Evolutionary conservation across 2,888 invertebrate genomes (phyloP).

Genomic region (Alentia gelatinosa): DNA sequence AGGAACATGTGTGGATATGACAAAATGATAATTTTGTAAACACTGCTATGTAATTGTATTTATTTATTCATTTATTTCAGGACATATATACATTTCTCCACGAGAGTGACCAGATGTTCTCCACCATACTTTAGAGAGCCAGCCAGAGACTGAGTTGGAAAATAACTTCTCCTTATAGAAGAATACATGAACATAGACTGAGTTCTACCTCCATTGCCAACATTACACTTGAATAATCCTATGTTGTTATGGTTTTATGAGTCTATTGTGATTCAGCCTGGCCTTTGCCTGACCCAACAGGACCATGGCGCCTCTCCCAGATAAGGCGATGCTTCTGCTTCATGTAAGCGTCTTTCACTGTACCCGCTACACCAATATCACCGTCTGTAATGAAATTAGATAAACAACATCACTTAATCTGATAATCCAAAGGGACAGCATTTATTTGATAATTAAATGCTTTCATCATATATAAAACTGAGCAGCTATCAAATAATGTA

Average conservation of each 20-base stretch:
- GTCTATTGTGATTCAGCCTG: not conserved
- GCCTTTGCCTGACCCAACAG: conserved; percentile 63
- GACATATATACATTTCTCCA: not conserved
- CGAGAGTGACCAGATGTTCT: too few species aligned
- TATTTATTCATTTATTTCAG: too few species aligned
- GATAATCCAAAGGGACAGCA: too few species aligned
- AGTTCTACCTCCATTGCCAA: not conserved
- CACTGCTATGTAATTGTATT: too few species aligned
- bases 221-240: not conserved
- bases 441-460: too few species aligned
- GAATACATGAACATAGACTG: not conserved
- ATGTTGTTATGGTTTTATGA: not conserved
- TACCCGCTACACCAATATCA: conserved; percentile 90
- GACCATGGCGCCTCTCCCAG: conserved; percentile 93
- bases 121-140: too few species aligned
- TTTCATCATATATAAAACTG: too few species aligned
- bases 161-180: not conserved
- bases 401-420: too few species aligned
- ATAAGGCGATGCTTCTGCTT: conserved; percentile 99
- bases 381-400: conserved; percentile 90
- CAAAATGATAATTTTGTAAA: too few species aligned
- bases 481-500: too few species aligned
- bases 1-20: too few species aligned
- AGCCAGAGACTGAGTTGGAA: not conserved
- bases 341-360: conserved; percentile 91